phyloP scores from a whole-genome alignment of 35 echinoderm and acorn worm species.

The Acanthaster planci region DNA sequence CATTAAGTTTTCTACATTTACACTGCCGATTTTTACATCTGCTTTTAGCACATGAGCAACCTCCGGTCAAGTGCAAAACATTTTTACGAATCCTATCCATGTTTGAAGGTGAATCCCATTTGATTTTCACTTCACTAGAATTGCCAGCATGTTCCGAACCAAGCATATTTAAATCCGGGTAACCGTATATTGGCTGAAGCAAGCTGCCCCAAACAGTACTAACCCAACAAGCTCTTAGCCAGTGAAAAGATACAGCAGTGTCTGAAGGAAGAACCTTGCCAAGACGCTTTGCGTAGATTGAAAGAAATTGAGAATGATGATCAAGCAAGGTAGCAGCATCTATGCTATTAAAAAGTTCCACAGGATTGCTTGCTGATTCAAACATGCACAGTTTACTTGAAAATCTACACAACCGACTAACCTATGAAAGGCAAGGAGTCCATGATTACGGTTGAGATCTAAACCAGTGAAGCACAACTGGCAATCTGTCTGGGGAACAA shows the following conservation, averaged over 20 bases:
- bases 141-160: neutral
- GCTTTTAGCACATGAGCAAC: constrained; percentile 27
- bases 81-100: constrained; percentile 2
- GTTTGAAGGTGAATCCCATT: neutral
- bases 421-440: constrained; percentile 45
- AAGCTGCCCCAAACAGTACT: constrained; percentile 32
- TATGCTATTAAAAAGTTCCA: constrained; percentile 35
- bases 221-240: constrained; percentile 49
- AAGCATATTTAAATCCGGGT: constrained; percentile 33
- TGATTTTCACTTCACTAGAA: too few species aligned
- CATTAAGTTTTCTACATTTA: neutral
- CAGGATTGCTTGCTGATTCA: constrained; percentile 34
- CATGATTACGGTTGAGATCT: neutral
- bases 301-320: constrained; percentile 29
- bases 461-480: constrained; percentile 14
- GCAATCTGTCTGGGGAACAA: constrained; percentile 11
- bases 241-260: constrained; percentile 34
- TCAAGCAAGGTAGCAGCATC: neutral
- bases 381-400: constrained; percentile 26
- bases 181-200: neutral
- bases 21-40: neutral
- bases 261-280: constrained; percentile 61
- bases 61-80: constrained; percentile 10
- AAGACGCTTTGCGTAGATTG: constrained; percentile 37
- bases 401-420: constrained; percentile 62